These are phyloP conservation scores for Drosophila setosimentum DNA, from an alignment of 2,888 invertebrate genomes.

Conservation along the genomic window DNA sequence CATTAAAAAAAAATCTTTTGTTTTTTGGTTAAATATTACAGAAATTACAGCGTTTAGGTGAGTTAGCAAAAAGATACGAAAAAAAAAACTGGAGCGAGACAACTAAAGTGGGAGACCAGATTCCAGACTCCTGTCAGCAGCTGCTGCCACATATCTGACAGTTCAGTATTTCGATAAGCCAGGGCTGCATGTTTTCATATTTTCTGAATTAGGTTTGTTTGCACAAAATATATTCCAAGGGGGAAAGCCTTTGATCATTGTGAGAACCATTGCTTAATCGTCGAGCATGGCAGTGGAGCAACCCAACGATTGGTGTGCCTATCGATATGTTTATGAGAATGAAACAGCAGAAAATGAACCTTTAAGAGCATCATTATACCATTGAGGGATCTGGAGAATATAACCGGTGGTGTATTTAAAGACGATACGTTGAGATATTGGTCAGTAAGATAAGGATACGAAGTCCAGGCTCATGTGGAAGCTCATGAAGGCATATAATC, in stretches of 20 bases:
- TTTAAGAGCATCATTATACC: conserved; percentile 40
- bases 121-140: background rate
- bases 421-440: conserved; percentile 32
- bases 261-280: conserved; percentile 15
- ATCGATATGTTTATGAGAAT: conserved; percentile 33
- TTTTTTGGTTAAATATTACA: background rate
- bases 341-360: conserved; percentile 21
- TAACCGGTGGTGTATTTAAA: conserved; percentile 27
- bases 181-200: background rate
- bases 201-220: background rate
- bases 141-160: background rate
- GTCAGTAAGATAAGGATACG: conserved; percentile 20
- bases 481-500: conserved; percentile 38
- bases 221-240: background rate
- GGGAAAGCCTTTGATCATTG: conserved; percentile 4
- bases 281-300: conserved; percentile 10
- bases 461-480: conserved; percentile 36
- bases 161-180: background rate
- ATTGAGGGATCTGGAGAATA: conserved; percentile 26
- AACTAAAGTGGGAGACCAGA: background rate
- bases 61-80: background rate
- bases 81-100: background rate
- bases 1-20: background rate
- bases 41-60: background rate
- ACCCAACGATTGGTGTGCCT: conserved; percentile 34